Evolutionary conservation across 2,113 vertebrate genomes (phyloP), one percentile per base, ranked within the genome.

Genomic region (Ploceus nigricollis): DNA sequence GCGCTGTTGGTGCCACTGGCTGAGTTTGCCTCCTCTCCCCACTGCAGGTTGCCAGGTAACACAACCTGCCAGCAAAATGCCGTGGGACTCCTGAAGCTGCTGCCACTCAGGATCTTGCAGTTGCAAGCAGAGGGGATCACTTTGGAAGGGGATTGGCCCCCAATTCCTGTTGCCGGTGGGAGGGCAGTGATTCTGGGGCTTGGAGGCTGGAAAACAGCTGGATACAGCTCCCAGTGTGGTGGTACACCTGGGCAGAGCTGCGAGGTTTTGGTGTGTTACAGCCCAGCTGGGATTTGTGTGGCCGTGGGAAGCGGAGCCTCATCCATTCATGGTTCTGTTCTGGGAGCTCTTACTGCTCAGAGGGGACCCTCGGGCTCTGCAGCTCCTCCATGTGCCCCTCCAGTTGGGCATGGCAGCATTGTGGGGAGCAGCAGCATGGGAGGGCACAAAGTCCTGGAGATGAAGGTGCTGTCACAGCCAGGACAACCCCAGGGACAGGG

Each of bases 31-130:
- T 96, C 85, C 88, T 77, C 72, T 93, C 88, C 96, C 94, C 96
- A 77, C 66, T 10, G 64, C 94, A 83, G 78, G 94, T 96, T 97
- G 96, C 96, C 93, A 96, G 94, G 93, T 95, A 95, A 97, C 93
- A 86, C 93, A 91, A 96, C 93, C 93, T 94, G 90, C 82, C 90
- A 75, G 92, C 88, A 72, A 77, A 81, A 91, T 33, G 72, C 96
- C 1, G 39, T 58, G 93, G 96, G 93, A 92, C 93, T 90, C 15
- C 3, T 54, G 77, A 86, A 77, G 88, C 92, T 88, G 85, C 63
- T 4, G 13, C 88, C 13, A 35, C 72, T 65, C 9, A 5, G 87
- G 51, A 79, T 80, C 56, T 45, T 1, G 7, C 1, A 27, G 72
- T 19, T 5, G 0, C 56, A 35, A n/a, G 56, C 64, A 53, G 78